These are phyloP conservation scores for Enteromius argenteus DNA, from an alignment of 2,797 vertebrate genomes.

Conservation along the genomic window DNA sequence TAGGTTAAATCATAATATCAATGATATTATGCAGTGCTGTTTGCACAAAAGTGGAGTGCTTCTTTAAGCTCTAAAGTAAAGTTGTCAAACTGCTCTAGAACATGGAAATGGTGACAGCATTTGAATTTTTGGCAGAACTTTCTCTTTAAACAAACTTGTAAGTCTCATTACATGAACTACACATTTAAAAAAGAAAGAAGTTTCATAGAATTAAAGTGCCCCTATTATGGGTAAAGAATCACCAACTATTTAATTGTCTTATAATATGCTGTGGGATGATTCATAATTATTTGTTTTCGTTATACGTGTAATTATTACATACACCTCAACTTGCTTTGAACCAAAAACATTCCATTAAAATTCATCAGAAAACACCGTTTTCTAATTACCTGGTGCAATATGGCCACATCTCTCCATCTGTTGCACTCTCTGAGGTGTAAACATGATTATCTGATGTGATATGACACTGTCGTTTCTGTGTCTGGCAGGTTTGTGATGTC, in stretches of 20 bases:
- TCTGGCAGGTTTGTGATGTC: conserved; percentile 25
- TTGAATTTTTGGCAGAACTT: too few species aligned
- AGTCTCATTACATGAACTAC: too few species aligned
- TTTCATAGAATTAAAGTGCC: too few species aligned
- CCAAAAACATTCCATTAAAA: background rate
- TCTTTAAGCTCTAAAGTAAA: background rate
- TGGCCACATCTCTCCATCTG: conserved; percentile 17
- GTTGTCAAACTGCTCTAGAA: background rate
- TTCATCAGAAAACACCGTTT: background rate
- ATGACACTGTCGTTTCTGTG: background rate
- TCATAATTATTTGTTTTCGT: background rate
- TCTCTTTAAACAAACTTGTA: too few species aligned
- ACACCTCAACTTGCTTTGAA: background rate
- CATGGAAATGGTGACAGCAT: too few species aligned
- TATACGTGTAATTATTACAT: background rate
- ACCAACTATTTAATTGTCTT: too few species aligned
- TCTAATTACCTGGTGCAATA: conserved; percentile 14
- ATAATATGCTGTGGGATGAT: background rate
- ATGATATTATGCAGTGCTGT: too few species aligned
- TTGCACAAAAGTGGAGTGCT: too few species aligned
- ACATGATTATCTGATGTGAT: conserved; percentile 16
- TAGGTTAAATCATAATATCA: too few species aligned
- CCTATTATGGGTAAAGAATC: too few species aligned
- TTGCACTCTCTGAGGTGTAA: background rate
- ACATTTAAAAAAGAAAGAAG: too few species aligned